Evolutionary conservation across 2,797 vertebrate species (phyloP), one percentile per base, ranked within the genome.

Genomic region (Percopsis omiscomaycus): DNA sequence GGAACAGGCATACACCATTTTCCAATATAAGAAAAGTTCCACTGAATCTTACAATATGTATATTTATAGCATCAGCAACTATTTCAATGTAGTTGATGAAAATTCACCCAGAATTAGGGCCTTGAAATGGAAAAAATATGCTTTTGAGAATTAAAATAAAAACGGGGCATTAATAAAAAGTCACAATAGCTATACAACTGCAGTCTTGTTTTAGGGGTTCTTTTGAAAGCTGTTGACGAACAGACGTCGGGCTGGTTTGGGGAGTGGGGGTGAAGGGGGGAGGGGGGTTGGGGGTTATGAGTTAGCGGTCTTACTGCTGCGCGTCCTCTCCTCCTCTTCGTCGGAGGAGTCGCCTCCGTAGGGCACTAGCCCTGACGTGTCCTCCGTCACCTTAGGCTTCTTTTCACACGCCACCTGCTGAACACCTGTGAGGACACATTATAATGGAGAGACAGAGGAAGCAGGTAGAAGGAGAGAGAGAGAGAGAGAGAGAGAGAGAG

Each of bases 1-100:
- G 93, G 92, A 93, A 94, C 91, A 92, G 87, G 82, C 84, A 82
- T 83, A 89, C 86, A 91, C 78, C 83, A 89, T 91, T 93, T 91
- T 91, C 84, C 86, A 92, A 89, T 82, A 90, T 85, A 85, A 84
- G 88, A 92, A 92, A 87, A 78, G 62, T 80, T 87, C 79, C 64
- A 83, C 59, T 86, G 81, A 83, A 85, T 86, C 81, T 82, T 88
- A 91, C 86, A 91, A 84, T 86, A 84, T 81, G 76, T 53, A 61
- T 61, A 68, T 78, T 81, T 80, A 79, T 75, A 83, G 58, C 74
- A 79, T 82, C 70, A 74, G 73, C 57, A 70, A 76, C 62, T 84
- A 82, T 78, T 86, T 81, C 74, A 82, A 75, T 75, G 64, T 68
- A 74, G 61, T 58, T 73, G 60, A 77, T 60, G 53, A 48, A 76